These are phyloP conservation scores for Lucilia cuprina DNA, from an alignment of 1,140 invertebrate species.

Conservation along the genomic window DNA sequence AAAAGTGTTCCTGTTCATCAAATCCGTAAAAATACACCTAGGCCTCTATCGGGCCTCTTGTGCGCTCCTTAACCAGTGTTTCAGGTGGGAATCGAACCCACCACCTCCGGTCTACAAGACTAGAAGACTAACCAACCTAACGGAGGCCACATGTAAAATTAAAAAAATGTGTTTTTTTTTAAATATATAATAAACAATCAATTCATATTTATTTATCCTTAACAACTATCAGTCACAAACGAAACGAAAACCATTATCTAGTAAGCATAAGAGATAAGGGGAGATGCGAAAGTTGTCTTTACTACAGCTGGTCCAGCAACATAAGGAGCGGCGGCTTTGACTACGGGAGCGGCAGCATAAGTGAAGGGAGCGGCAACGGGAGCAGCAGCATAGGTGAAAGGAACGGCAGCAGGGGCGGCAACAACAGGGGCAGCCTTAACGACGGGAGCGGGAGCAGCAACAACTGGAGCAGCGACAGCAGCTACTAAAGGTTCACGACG, in stretches of 20 bases:
- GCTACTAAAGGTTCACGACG: constrained; percentile 55
- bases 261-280: constrained; percentile 43
- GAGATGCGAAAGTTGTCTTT: constrained; percentile 37
- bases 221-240: constrained; percentile 36
- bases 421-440: constrained; percentile 54
- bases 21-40: too few species aligned
- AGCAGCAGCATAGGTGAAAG: constrained; percentile 28
- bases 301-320: constrained; percentile 36
- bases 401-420: constrained; percentile 25
- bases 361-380: constrained; percentile 28
- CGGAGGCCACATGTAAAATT: not conserved
- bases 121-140: too few species aligned
- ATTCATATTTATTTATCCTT: constrained; percentile 36
- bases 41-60: too few species aligned
- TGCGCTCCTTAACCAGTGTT: too few species aligned
- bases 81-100: too few species aligned
- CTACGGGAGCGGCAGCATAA: constrained; percentile 49
- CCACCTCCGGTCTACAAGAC: too few species aligned
- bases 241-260: constrained; percentile 30
- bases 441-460: constrained; percentile 49
- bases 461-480: constrained; percentile 44
- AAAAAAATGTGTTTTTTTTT: not conserved
- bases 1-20: too few species aligned
- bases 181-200: not conserved
- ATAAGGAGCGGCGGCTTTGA: constrained; percentile 51